A percentile compares a stretch with the other conserved stretches of the same genome.
Evolutionary conservation across 2,113 vertebrate genomes (phyloP).

Genomic region (Carassius gibelio): DNA sequence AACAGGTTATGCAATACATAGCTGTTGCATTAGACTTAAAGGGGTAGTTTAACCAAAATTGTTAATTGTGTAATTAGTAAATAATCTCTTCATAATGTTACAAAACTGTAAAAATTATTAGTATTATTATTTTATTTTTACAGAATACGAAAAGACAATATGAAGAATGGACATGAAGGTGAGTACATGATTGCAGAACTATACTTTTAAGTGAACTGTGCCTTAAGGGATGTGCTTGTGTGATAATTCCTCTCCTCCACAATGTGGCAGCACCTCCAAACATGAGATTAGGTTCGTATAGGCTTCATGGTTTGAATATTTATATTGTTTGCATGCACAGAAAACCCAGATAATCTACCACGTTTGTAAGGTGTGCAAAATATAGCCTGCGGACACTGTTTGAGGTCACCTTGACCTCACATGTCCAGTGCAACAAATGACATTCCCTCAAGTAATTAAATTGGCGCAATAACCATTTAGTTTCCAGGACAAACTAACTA

Average conservation of each 20-base stretch:
- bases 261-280: not conserved
- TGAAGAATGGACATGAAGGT: not conserved
- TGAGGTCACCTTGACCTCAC: not conserved
- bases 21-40: too few species aligned
- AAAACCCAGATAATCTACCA: too few species aligned
- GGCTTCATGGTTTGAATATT: not conserved
- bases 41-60: too few species aligned
- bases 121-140: too few species aligned
- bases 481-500: not conserved
- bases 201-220: not conserved
- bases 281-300: not conserved
- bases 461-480: not conserved
- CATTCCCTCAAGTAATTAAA: not conserved
- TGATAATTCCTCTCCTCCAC: not conserved
- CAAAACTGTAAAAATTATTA: too few species aligned
- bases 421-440: not conserved
- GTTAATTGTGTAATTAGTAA: too few species aligned
- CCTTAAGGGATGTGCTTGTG: not conserved
- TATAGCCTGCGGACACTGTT: not conserved
- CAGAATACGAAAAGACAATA: too few species aligned
- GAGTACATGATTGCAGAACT: not conserved
- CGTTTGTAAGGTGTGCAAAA: not conserved
- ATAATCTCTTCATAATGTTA: too few species aligned
- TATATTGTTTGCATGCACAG: not conserved
- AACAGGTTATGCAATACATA: too few species aligned